phyloP scores from a whole-genome alignment of 2,888 invertebrate genomes.

The Mimachlamys varia region DNA sequence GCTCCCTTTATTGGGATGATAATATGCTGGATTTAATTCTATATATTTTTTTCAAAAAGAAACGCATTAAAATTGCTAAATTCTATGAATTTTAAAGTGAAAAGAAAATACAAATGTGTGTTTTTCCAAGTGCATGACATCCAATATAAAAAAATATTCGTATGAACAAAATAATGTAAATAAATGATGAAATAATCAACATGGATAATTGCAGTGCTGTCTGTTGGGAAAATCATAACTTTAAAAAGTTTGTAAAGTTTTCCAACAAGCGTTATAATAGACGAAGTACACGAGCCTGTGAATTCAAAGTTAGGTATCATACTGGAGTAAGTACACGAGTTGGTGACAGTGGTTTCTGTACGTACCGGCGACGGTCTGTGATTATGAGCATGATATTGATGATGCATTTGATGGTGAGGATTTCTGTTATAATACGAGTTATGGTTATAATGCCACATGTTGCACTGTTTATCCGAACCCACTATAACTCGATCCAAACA shows the following conservation, averaged over 20 bases:
- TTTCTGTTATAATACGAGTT: constrained; percentile 11
- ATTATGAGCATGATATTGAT: constrained; percentile 24
- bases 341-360: constrained; percentile 7
- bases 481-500: not conserved
- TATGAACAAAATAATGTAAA: not conserved
- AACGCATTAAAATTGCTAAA: no score
- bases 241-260: constrained; percentile 4
- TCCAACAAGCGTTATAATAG: not conserved
- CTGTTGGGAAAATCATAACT: not conserved
- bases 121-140: no score
- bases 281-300: no score
- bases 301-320: not conserved
- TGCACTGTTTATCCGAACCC: not conserved
- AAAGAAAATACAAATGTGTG: no score
- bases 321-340: not conserved
- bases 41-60: no score
- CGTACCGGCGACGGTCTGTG: constrained; percentile 15
- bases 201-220: not conserved
- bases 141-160: no score
- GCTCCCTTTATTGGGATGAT: no score
- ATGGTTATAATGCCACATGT: constrained; percentile 32
- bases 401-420: constrained; percentile 16
- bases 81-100: no score
- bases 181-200: not conserved
- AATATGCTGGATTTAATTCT: no score